Percentiles rank a stretch among this genome's conserved stretches.
Conservation (phyloP, 2,888 invertebrate genomes). For the Eurytoma californica region DNA sequence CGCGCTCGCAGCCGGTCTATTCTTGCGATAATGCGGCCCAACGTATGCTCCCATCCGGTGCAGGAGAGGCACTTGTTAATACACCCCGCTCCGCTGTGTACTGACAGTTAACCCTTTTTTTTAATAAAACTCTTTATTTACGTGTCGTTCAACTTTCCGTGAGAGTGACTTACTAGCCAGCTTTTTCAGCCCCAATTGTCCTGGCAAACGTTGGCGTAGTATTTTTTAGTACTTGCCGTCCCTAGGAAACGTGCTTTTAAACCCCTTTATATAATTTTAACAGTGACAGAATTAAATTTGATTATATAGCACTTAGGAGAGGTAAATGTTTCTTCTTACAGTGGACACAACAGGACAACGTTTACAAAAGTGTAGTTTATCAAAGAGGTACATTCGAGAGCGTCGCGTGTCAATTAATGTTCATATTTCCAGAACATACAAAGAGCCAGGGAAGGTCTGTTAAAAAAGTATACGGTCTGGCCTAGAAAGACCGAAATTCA, state of each 20-base stretch:
- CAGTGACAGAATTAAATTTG: no score
- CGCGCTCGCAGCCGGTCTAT: constrained; percentile 17
- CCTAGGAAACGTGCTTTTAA: no score
- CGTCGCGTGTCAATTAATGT: no score
- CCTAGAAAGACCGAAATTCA: constrained; percentile 27
- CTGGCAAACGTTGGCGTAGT: background rate
- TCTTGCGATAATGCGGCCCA: constrained; percentile 45
- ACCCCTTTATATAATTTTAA: no score
- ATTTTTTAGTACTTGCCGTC: background rate
- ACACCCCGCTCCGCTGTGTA: background rate
- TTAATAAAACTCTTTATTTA: constrained; percentile 29
- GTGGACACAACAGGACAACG: no score
- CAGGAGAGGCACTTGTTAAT: constrained; percentile 15
- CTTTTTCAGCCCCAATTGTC: background rate
- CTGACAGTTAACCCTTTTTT: constrained; percentile 43
- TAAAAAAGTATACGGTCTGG: no score
- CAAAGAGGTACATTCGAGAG: no score
- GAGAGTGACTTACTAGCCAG: background rate
- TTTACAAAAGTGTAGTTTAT: no score
- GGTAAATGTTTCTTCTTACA: no score
- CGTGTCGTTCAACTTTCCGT: constrained; percentile 29
- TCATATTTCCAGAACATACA: no score
- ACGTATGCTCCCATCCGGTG: constrained; percentile 49
- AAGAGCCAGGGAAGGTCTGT: no score
- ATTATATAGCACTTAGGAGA: no score